Percentiles rank a stretch among this genome's conserved stretches.
phyloP scores from a whole-genome alignment of 2,113 vertebrate genomes.

The Hucho hucho region DNA sequence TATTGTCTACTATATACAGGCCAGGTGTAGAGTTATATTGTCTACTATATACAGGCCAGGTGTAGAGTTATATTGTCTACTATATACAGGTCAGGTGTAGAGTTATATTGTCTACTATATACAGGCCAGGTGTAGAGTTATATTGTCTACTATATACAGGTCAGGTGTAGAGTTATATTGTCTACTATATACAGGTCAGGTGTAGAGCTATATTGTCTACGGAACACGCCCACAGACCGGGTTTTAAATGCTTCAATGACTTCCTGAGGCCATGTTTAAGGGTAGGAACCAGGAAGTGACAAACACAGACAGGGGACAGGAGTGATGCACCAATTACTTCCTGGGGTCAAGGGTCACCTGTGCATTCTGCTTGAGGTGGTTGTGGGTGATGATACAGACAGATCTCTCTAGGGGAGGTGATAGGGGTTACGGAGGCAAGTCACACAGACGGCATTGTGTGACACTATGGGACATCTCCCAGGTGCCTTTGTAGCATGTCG shows the following conservation, averaged over 20 bases:
- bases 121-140: too few species aligned
- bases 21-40: too few species aligned
- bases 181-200: too few species aligned
- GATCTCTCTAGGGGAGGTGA: background rate
- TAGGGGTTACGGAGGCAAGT: background rate
- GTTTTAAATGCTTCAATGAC: background rate
- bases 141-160: too few species aligned
- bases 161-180: too few species aligned
- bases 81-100: too few species aligned
- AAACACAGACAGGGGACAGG: background rate
- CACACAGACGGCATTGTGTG: background rate
- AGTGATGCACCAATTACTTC: conserved; percentile 26
- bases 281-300: background rate
- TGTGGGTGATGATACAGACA: background rate
- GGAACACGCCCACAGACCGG: background rate
- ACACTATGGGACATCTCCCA: background rate
- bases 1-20: too few species aligned
- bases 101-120: too few species aligned
- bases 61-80: too few species aligned
- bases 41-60: too few species aligned
- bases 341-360: background rate
- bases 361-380: background rate
- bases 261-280: background rate
- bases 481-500: background rate
- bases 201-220: too few species aligned